Percentiles rank a stretch among this genome's conserved stretches.
Evolutionary conservation across 2,888 invertebrate genomes (phyloP).

Genomic region (Beris chalybata): DNA sequence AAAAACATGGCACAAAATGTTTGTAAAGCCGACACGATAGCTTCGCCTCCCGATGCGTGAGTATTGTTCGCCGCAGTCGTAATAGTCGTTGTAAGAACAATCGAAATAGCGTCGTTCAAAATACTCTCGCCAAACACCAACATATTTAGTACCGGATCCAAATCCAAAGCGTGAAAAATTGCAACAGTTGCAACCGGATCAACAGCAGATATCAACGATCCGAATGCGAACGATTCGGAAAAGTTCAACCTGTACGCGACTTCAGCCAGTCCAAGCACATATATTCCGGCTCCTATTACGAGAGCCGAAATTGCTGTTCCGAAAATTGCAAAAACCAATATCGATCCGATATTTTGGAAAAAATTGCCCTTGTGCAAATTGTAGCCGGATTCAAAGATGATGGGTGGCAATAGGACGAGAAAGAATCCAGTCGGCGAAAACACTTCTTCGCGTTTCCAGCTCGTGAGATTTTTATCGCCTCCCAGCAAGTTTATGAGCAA

Average conservation of each 20-base stretch:
- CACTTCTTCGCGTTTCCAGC: conserved; percentile 97
- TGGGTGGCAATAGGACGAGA: conserved; percentile 92
- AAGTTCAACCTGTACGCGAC: conserved; percentile 91
- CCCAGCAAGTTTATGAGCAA: conserved; percentile 87
- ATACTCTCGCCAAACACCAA: conserved; percentile 86
- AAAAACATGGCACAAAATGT: conserved; percentile 97
- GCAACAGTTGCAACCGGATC: conserved; percentile 99
- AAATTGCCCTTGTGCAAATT: conserved; percentile 97
- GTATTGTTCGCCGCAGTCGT: conserved; percentile 71
- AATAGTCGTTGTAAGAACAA: conserved; percentile 92
- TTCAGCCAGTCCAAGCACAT: conserved; percentile 87
- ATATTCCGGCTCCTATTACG: conserved; percentile 95
- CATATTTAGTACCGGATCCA: conserved; percentile 98
- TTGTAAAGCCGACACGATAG: conserved; percentile 84
- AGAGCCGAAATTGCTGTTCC: conserved; percentile 97
- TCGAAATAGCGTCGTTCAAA: conserved; percentile 97
- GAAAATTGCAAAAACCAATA: conserved; percentile 94
- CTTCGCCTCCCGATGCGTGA: conserved; percentile 69
- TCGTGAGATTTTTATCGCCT: conserved; percentile 78
- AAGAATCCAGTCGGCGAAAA: conserved; percentile 99
- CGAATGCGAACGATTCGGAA: conserved; percentile 98
- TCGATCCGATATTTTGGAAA: conserved; percentile 98
- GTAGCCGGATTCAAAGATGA: conserved; percentile 99
- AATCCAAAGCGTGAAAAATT: conserved; percentile 96
- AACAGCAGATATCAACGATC: conserved; percentile 96